Evolutionary conservation across 2,888 invertebrate species (phyloP), one percentile per base, ranked within the genome.

Genomic region (Aphrophora alni): DNA sequence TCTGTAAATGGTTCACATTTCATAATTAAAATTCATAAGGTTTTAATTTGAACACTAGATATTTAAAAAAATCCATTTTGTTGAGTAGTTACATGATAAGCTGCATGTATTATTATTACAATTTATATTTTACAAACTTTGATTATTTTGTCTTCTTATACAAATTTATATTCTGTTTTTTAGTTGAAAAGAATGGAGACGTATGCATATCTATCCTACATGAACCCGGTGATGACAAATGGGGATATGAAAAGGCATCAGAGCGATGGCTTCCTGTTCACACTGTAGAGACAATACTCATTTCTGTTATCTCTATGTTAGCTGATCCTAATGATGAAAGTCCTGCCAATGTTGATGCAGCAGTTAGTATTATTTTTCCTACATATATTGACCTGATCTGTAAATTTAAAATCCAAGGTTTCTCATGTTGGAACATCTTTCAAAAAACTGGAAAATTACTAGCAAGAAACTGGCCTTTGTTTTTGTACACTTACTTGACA

Each of bases 251-350:
- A 90, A 97, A 97, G 89, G 98, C 98, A 83, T 97, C 97, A 81
- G 99, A 99, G 89, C 92, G 99, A 89, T 99, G 99, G 99, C 90
- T 98, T 88, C 98, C 99, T 59, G 98, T 99, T 84, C 99, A 99
- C 90, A 98, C 99, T 85, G 99, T 98, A 87, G 98, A 98, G 91
- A 98, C 98, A 85, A 99, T 99, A 89, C 93, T 99, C 89, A 97
- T 98, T 91, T 98, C 98, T 89, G 99, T 99, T 88, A 99, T 99
- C 90, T 98, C 98, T 88, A 98, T 99, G 98, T 92, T 99, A 88
- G 98, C 98, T 85, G 98, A 99, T 91, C 99, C 99, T 83, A 99
- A 99, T 89, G 98, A 98, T 89, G 98, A 99, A 90, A 98, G 98
- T 89, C 98, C 98, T 85, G 99, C 99, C 87, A 99, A 99, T 91